Conservation (phyloP, 2,888 invertebrate species). For the Pammene fasciana region DNA sequence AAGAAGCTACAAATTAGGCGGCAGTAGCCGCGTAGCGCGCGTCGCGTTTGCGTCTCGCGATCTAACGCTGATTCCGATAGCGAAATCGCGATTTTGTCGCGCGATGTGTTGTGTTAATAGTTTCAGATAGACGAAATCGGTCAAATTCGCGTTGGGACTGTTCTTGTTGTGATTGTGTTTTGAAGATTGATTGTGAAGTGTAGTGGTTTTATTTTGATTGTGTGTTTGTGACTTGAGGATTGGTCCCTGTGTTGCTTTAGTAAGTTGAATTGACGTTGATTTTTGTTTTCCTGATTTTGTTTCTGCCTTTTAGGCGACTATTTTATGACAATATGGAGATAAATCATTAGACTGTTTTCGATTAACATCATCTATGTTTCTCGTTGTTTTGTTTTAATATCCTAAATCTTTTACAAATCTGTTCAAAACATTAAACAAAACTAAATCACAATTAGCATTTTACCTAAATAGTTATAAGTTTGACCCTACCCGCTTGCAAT, state of each 20-base stretch:
- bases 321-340: neutral
- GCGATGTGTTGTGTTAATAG: neutral
- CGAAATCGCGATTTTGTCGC: constrained; percentile 4
- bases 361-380: too few relatives aligned
- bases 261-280: constrained; percentile 4
- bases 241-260: constrained; percentile 6
- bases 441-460: neutral
- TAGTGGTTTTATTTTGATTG: constrained; percentile 9
- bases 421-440: neutral
- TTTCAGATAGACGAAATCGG: neutral
- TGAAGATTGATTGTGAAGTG: neutral
- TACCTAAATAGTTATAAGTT: constrained; percentile 2
- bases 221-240: constrained; percentile 8
- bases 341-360: too few relatives aligned
- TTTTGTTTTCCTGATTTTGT: too few relatives aligned
- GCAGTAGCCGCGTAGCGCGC: constrained; percentile 69
- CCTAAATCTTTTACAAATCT: neutral
- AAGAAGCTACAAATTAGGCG: constrained; percentile 63
- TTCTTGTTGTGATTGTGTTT: neutral
- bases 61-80: constrained; percentile 22
- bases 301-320: neutral
- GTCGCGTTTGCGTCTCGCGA: constrained; percentile 62
- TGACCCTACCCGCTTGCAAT: neutral
- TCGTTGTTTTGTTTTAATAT: too few relatives aligned
- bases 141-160: too few relatives aligned